phyloP scores from a whole-genome alignment of 2,113 vertebrate species.

The Propithecus coquereli region DNA sequence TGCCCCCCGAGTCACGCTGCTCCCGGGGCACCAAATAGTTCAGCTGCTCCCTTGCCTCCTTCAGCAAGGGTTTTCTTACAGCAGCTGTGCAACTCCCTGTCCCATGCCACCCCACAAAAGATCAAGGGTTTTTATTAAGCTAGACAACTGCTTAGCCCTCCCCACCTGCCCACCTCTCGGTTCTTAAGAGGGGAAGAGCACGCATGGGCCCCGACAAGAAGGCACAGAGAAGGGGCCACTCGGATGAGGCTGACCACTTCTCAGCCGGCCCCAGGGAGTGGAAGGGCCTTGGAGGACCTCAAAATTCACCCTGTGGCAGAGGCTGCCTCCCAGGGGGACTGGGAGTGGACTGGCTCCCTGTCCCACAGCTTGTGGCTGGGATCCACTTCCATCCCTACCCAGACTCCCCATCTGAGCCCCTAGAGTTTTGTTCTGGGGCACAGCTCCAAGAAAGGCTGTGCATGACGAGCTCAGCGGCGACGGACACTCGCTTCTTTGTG shows the following conservation, averaged over 20 bases:
- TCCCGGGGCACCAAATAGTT: background rate
- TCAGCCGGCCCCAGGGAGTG: background rate
- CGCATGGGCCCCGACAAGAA: background rate
- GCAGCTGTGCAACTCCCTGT: background rate
- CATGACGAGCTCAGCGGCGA: background rate
- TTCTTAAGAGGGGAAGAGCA: background rate
- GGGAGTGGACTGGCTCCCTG: background rate
- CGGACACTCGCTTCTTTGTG: background rate
- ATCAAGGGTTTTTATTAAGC: conserved; percentile 32
- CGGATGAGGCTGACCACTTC: background rate
- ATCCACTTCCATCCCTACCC: background rate
- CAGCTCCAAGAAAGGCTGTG: background rate
- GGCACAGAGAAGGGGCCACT: background rate
- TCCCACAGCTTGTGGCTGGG: background rate
- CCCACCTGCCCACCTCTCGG: background rate
- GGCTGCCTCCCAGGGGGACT: too few species aligned
- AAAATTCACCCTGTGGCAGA: background rate
- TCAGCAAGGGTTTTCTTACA: background rate
- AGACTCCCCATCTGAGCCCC: background rate
- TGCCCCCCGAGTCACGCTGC: background rate
- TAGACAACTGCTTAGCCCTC: conserved; percentile 6
- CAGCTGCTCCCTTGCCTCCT: background rate
- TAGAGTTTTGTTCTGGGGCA: background rate
- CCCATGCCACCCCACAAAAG: conserved; percentile 34
- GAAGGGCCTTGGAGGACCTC: background rate